Evolutionary conservation across 2,888 invertebrate genomes (phyloP).

Genomic region (Microplitis manilae): DNA sequence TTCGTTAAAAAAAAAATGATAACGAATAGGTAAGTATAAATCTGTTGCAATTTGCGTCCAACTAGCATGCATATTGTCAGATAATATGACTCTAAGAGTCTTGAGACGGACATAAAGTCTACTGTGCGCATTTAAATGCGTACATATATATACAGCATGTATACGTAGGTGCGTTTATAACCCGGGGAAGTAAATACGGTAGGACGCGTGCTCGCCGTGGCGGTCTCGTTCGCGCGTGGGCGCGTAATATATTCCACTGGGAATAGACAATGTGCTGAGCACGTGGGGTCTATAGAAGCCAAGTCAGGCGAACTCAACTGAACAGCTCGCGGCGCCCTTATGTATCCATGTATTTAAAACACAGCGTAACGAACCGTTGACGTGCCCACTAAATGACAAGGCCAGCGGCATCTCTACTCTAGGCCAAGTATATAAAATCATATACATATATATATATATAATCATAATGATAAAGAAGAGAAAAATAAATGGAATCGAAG

Average conservation of each 20-base stretch:
- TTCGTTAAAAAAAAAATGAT: no score
- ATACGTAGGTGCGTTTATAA: neutral
- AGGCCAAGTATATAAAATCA: neutral
- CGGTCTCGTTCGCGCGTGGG: conserved; percentile 57
- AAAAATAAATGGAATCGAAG: no score
- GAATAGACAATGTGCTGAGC: conserved; percentile 67
- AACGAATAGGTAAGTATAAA: no score
- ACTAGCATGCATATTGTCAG: neutral
- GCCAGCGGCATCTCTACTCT: conserved; percentile 41
- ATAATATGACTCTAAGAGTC: neutral
- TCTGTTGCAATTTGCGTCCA: no score
- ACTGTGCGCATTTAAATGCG: neutral
- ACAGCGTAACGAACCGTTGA: conserved; percentile 66
- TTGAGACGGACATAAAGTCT: neutral
- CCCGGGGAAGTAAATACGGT: conserved; percentile 11
- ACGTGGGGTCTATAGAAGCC: conserved; percentile 63
- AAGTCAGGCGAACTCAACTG: conserved; percentile 61
- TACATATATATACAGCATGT: neutral
- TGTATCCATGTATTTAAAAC: conserved; percentile 33
- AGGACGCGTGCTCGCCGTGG: conserved; percentile 50
- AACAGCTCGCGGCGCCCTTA: conserved; percentile 51
- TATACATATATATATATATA: neutral
- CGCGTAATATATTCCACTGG: conserved; percentile 67
- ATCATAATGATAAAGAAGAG: conserved; percentile 36
- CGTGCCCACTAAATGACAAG: conserved; percentile 68